These are phyloP conservation scores for Sycophila texana DNA, from an alignment of 2,888 invertebrate genomes.

Conservation along the genomic window DNA sequence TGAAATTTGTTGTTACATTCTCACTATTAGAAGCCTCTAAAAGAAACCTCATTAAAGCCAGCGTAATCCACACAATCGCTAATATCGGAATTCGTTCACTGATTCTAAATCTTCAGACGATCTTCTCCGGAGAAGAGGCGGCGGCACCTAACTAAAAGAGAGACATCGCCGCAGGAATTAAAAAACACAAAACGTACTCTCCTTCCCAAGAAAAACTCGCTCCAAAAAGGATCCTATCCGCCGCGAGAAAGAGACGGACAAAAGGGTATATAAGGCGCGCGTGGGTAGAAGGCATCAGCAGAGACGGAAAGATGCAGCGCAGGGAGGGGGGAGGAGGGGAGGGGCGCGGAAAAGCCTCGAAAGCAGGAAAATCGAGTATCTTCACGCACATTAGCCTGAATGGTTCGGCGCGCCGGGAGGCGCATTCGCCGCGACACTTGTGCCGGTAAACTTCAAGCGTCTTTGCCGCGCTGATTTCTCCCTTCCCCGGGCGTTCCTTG, in stretches of 20 bases:
- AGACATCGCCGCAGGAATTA: slow-evolving; percentile 1
- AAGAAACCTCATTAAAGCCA: too few relatives aligned
- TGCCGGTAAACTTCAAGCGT: slow-evolving; percentile 74
- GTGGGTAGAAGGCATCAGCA: neutral
- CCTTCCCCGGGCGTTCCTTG: slow-evolving; percentile 2
- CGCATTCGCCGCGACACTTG: slow-evolving; percentile 39
- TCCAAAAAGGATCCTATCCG: too few relatives aligned
- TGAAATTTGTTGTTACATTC: too few relatives aligned
- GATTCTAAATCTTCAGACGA: too few relatives aligned
- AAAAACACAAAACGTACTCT: neutral
- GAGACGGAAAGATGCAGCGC: neutral
- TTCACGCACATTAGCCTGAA: slow-evolving; percentile 46
- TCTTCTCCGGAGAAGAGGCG: too few relatives aligned
- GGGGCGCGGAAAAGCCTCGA: slow-evolving; percentile 28
- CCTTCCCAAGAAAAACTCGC: neutral
- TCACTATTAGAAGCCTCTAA: too few relatives aligned
- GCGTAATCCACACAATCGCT: too few relatives aligned
- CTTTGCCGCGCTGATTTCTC: slow-evolving; percentile 69
- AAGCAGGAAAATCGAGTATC: slow-evolving; percentile 47
- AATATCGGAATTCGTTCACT: too few relatives aligned
- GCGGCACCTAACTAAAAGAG: neutral
- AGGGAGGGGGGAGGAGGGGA: neutral
- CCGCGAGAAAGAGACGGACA: too few relatives aligned
- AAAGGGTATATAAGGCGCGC: too few relatives aligned
- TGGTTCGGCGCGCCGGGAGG: slow-evolving; percentile 20